phyloP scores from a whole-genome alignment of 2,797 vertebrate species.

The Semotilus atromaculatus region DNA sequence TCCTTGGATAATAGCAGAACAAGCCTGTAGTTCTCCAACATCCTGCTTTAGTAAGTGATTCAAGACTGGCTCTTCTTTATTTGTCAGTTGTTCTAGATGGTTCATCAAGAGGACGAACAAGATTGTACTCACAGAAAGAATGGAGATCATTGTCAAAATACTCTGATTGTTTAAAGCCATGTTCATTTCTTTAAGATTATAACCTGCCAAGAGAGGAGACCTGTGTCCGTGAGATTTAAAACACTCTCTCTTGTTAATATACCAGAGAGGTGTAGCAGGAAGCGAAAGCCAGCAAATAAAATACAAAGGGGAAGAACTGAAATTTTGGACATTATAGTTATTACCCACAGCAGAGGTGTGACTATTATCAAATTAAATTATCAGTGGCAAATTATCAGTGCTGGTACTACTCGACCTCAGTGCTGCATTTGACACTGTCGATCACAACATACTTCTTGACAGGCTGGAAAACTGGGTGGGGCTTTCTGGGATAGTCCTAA shows the following conservation, averaged over 20 bases:
- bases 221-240: background rate
- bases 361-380: too few species aligned
- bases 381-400: too few species aligned
- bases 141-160: background rate
- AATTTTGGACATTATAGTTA: background rate
- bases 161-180: conserved; percentile 29
- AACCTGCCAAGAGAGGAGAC: background rate
- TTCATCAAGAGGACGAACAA: conserved; percentile 53
- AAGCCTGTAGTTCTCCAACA: conserved; percentile 67
- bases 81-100: background rate
- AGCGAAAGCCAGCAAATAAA: background rate
- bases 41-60: conserved; percentile 52
- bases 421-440: too few species aligned
- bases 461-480: too few species aligned
- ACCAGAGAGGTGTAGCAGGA: background rate
- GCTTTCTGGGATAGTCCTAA: too few species aligned
- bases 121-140: conserved; percentile 14
- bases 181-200: background rate
- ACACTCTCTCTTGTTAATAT: background rate
- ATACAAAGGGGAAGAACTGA: background rate
- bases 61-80: background rate
- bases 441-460: too few species aligned
- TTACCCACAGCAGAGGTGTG: conserved; percentile 15
- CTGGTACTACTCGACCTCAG: too few species aligned
- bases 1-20: conserved; percentile 73